phyloP scores from a whole-genome alignment of 2,113 vertebrate species.

The Pluvialis apricaria region DNA sequence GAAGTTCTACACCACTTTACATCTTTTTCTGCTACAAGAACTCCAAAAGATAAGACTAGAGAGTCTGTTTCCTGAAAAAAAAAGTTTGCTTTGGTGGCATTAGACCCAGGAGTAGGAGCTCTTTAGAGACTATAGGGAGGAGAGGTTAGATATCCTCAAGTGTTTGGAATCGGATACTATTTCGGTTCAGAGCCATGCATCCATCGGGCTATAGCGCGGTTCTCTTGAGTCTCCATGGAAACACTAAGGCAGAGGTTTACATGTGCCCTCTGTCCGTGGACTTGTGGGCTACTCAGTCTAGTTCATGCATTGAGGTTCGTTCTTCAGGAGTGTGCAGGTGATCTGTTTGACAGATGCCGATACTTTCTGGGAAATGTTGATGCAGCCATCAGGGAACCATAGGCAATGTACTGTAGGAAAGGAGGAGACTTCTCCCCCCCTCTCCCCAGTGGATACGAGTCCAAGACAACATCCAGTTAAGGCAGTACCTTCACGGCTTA shows the following conservation, averaged over 20 bases:
- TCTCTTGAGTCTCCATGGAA: not conserved
- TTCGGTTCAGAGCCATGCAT: not conserved
- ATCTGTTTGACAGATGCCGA: not conserved
- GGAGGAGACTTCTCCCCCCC: not conserved
- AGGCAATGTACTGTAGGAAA: not conserved
- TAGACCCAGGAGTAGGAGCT: not conserved
- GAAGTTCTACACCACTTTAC: not conserved
- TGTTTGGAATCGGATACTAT: not conserved
- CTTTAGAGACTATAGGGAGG: not conserved
- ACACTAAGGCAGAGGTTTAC: not conserved
- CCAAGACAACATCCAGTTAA: not conserved
- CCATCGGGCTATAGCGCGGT: accelerated
- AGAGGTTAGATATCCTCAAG: not conserved
- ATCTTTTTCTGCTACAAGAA: not conserved
- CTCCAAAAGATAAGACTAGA: not conserved
- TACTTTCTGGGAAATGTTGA: not conserved
- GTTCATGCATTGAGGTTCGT: not conserved
- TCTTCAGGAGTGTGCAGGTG: not conserved
- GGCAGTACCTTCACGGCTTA: not conserved
- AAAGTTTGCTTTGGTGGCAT: not conserved
- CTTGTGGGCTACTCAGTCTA: not conserved
- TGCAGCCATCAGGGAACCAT: not conserved
- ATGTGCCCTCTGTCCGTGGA: not conserved
- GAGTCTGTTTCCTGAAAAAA: not conserved
- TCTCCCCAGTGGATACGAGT: not conserved